These are phyloP conservation scores for Nibea coibor DNA, from an alignment of 2,113 vertebrate species.

Conservation along the genomic window DNA sequence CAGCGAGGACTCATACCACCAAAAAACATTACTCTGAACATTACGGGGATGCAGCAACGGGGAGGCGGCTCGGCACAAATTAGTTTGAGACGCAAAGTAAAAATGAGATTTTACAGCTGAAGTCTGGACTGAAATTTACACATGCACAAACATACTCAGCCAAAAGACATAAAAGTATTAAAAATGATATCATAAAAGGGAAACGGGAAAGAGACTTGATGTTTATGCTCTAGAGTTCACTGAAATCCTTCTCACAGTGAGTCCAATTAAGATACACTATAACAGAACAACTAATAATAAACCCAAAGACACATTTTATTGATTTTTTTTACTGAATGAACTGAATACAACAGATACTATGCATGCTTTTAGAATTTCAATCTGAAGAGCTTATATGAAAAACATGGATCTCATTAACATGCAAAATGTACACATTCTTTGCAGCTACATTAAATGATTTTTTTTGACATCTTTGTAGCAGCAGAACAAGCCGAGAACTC, in stretches of 20 bases:
- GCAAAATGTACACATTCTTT: neutral
- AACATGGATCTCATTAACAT: neutral
- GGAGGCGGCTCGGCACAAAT: constrained; percentile 49
- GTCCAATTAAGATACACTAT: neutral
- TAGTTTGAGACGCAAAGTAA: constrained; percentile 31
- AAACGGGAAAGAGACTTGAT: neutral
- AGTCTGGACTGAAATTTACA: constrained; percentile 7
- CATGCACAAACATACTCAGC: neutral
- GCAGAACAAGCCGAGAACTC: neutral
- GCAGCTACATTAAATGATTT: neutral
- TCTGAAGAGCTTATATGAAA: neutral
- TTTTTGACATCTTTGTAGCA: neutral
- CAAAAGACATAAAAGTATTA: constrained; percentile 7
- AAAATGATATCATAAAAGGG: neutral
- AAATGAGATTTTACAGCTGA: constrained; percentile 16
- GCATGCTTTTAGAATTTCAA: neutral
- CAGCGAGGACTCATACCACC: constrained; percentile 36
- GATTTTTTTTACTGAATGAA: neutral
- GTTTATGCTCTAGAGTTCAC: neutral
- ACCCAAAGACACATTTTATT: neutral
- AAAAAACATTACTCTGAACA: constrained; percentile 33
- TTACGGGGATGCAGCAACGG: constrained; percentile 19
- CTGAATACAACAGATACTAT: neutral
- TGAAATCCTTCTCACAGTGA: neutral
- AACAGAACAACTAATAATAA: neutral